These are phyloP conservation scores for Euura saliciscinereae DNA, from an alignment of 1,140 invertebrate genomes.

Conservation along the genomic window DNA sequence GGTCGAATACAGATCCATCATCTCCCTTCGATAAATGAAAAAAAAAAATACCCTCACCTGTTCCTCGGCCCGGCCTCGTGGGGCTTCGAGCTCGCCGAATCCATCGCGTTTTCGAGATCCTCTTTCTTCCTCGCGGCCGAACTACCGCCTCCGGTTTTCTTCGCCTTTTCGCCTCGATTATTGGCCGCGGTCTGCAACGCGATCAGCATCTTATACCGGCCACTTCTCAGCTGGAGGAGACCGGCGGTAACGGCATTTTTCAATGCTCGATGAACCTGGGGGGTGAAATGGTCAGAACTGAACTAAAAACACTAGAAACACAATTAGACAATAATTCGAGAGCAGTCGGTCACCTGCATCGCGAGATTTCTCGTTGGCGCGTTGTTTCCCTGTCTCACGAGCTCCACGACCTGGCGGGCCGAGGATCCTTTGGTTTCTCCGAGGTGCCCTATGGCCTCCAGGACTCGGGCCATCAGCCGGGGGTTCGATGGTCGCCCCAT, in stretches of 20 bases:
- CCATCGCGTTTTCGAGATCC: constrained; percentile 19
- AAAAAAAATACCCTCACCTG: not conserved
- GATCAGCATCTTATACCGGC: constrained; percentile 43
- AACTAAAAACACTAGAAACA: no score
- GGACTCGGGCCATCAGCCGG: constrained; percentile 36
- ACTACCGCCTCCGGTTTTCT: constrained; percentile 24
- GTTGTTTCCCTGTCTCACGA: constrained; percentile 26
- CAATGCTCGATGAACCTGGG: constrained; percentile 47
- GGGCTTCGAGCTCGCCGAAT: not conserved
- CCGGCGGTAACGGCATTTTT: constrained; percentile 49
- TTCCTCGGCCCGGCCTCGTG: not conserved
- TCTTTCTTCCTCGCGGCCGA: constrained; percentile 14
- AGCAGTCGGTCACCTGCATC: constrained; percentile 34
- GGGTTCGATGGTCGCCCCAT: constrained; percentile 43
- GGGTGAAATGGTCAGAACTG: constrained; percentile 10
- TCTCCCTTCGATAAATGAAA: not conserved
- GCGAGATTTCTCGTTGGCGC: constrained; percentile 34
- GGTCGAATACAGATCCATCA: not conserved
- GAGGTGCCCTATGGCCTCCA: constrained; percentile 38
- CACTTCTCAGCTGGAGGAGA: constrained; percentile 42
- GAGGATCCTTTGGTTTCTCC: constrained; percentile 36
- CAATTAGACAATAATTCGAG: not conserved
- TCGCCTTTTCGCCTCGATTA: not conserved
- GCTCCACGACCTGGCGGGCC: constrained; percentile 33
- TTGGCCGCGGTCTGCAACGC: not conserved